Base-by-base conservation (phyloP, 1,140 invertebrate genomes). In the Micrasema minimum region DNA sequence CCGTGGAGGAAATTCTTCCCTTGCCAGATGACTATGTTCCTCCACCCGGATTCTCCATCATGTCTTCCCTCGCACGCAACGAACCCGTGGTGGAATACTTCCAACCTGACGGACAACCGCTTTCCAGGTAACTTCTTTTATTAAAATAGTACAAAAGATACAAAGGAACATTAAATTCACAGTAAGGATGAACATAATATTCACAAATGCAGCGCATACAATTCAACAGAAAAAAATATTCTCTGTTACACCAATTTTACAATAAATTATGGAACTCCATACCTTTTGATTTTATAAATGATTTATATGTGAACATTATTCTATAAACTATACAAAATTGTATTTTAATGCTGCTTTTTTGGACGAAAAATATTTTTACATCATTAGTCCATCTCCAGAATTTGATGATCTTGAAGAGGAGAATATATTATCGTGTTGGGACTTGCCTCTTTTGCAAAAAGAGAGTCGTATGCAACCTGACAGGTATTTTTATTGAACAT, bases 1-100 rank as follows among this genome's bases (percentile, higher is more conserved):
- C 82, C 20, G 62, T 89, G 35, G 78, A 81, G 22, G 86, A 89
- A 2, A 79, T 90, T 16, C 83, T 85, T 46, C 79, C 85, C 23
- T 78, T 84, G 6, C 87, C 88, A 0, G 78, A 81, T 1, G 85
- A 88, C 72, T 90, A 90, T 76, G 77, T 83, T 0, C 80, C 86
- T 45, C 89, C 89, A 0, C 82, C 86, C 51, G 89, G 89, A 3
- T 90, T 90, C 66, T 83, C 85, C 9, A 79, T 88, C 50, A 85
- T 89, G 6, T 85, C 87, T 2, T 80, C 85, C 1, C 80, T 89
- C 41, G 76, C 85, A 31, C 78, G 80, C 16, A 79, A 79, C n/a
- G 66, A 81, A 79, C 22, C 79, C 72, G 72, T 79, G 79, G 51
- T 79, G 77, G 71, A 79, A 81, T 82, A 83, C 79, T 80, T 85